Evolutionary conservation across 2,113 vertebrate species (phyloP).

Genomic region (Oncorhynchus clarkii): DNA sequence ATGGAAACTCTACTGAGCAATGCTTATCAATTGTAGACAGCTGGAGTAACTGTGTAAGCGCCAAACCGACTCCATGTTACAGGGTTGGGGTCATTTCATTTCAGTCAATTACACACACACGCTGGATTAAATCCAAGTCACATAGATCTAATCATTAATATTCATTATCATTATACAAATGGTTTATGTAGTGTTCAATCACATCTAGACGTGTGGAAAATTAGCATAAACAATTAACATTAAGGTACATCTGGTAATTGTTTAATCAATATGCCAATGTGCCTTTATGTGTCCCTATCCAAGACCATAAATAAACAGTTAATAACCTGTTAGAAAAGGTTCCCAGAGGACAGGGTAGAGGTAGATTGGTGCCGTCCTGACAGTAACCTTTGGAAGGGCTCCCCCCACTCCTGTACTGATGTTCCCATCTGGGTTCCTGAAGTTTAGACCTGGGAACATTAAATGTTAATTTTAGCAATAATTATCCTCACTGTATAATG

Average conservation of each 20-base stretch:
- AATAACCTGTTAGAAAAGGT: slow-evolving; percentile 84
- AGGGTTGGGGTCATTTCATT: too few relatives aligned
- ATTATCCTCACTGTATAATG: too few relatives aligned
- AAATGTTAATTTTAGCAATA: background rate
- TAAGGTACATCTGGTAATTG: background rate
- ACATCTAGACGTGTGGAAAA: too few relatives aligned
- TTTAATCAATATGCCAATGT: background rate
- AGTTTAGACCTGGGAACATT: slow-evolving; percentile 70
- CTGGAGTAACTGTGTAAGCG: too few relatives aligned
- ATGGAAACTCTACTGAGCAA: slow-evolving; percentile 55
- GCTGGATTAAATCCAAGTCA: background rate
- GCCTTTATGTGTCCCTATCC: background rate
- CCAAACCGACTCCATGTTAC: too few relatives aligned
- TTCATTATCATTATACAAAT: too few relatives aligned
- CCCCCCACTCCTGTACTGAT: slow-evolving; percentile 76
- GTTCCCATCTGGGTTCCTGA: slow-evolving; percentile 72
- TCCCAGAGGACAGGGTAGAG: slow-evolving; percentile 81
- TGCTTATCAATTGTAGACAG: too few relatives aligned
- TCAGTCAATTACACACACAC: background rate
- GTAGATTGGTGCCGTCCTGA: slow-evolving; percentile 77
- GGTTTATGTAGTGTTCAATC: too few relatives aligned
- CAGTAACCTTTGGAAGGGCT: slow-evolving; percentile 85
- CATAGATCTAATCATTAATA: background rate
- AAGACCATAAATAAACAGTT: background rate
- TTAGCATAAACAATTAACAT: background rate